Conservation (phyloP, 1,140 invertebrate species). For the Ganaspis sp. region DNA sequence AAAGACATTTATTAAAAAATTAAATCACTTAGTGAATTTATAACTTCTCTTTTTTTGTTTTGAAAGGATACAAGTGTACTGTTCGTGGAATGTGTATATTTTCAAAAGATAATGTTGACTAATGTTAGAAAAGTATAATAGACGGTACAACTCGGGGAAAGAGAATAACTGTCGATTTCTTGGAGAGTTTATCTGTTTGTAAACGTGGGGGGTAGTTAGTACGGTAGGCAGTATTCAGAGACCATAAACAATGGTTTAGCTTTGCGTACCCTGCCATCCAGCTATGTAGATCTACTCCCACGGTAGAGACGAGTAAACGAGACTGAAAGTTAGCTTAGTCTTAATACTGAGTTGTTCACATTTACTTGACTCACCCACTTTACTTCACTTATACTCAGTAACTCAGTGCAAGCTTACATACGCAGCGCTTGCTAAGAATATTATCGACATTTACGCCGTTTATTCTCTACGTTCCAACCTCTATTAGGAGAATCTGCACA, state of each 20-base stretch:
- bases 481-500: slow-evolving; percentile 64
- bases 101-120: background rate
- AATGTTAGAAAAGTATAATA: background rate
- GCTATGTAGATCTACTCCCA: slow-evolving; percentile 63
- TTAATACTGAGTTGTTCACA: slow-evolving; percentile 57
- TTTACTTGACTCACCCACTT: slow-evolving; percentile 60
- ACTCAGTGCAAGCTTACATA: slow-evolving; percentile 51
- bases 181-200: slow-evolving; percentile 25
- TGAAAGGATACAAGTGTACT: no score
- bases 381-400: slow-evolving; percentile 56
- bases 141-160: background rate
- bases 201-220: slow-evolving; percentile 67
- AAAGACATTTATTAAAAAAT: no score
- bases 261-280: slow-evolving; percentile 61
- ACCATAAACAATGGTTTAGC: slow-evolving; percentile 73
- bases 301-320: slow-evolving; percentile 56
- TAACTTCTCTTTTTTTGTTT: no score
- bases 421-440: slow-evolving; percentile 38
- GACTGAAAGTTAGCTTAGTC: slow-evolving; percentile 50
- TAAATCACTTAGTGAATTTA: no score
- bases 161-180: background rate
- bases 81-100: background rate
- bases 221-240: slow-evolving; percentile 64
- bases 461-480: slow-evolving; percentile 64
- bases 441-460: slow-evolving; percentile 65